These are phyloP conservation scores for Sinocyclocheilus maitianheensis DNA, from an alignment of 2,113 vertebrate genomes.

Conservation along the genomic window DNA sequence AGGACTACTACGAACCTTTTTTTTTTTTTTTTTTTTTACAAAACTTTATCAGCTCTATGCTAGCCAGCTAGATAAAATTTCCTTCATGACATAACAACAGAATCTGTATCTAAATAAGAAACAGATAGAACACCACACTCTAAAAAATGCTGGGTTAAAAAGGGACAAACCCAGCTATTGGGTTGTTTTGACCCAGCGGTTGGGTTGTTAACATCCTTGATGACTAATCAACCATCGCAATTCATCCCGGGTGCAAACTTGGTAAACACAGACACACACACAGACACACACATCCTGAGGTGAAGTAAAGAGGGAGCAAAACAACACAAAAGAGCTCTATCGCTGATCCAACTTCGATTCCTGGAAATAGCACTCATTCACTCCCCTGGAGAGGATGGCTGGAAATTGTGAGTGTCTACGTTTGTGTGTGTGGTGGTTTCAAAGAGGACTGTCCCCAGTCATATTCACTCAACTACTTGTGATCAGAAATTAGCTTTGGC, in stretches of 20 bases:
- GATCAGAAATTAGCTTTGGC: conserved; percentile 18
- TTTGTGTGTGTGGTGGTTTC: background rate
- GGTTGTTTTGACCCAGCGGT: too few species aligned
- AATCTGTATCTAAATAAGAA: too few species aligned
- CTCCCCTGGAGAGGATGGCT: background rate
- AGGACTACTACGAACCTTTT: too few species aligned
- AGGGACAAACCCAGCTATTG: too few species aligned
- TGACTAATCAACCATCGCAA: background rate
- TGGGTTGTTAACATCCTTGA: background rate
- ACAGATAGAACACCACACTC: too few species aligned
- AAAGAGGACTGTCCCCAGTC: background rate
- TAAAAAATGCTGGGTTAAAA: too few species aligned
- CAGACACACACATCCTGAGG: background rate
- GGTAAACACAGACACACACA: background rate
- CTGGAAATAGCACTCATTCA: conserved; percentile 15
- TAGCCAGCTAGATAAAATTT: too few species aligned
- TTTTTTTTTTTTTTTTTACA: too few species aligned
- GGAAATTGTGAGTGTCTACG: background rate
- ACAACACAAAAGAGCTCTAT: conserved; percentile 3
- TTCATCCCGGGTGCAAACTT: background rate
- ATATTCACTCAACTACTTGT: conserved; percentile 6
- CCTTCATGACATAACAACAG: too few species aligned
- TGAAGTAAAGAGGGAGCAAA: conserved; percentile 7
- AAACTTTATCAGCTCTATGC: too few species aligned
- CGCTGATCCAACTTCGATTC: background rate